Evolutionary conservation across 2,888 invertebrate species (phyloP), one percentile per base, ranked within the genome.

Genomic region (Pammene fasciana): DNA sequence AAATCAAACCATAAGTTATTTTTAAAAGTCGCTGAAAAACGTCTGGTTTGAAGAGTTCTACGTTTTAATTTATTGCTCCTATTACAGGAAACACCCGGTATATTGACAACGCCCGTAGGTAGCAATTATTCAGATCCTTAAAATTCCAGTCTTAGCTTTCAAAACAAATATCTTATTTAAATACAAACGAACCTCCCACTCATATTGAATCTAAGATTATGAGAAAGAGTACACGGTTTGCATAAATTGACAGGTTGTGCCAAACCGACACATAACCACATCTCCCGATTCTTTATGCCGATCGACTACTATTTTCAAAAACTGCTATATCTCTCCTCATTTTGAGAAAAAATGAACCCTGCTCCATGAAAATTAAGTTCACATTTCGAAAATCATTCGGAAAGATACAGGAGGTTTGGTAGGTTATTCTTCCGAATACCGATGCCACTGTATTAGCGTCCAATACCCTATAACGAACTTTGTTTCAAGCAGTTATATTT

Each of bases 401-500:
- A 13, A 38, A 38, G 8, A 50, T 38, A 61, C 14, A 46, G 14
- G 61, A 61, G 57, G 18, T 43, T 61, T 36, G 13, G 13, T 50
- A 48, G 16, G 46, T 46, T 45, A 46, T 36, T 11, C 14, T 16
- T 36, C 11, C 11, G 6, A 61, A 61, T 61, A 7, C 16, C 61
- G 18, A 61, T 26, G 62, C 67, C 62, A 61, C 62, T 48, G 67
- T 62, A 48, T 62, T 62, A 48, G 54, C 52, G 26, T 8, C 36
- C 52, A 60, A 50, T 67, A 43, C 34, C 16, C 48, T 48, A 43
- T 46, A 43, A 18, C 16, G n/a, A 34, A 66, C 62, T 52, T 61
- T 60, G 60, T 60, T 60, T 61, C 38, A 61, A 61, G 55, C 62
- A 46, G 55, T 48, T 38, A 55, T 34, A 68, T 66, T 66, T 68